Evolutionary conservation across 1,140 invertebrate genomes (phyloP), one percentile per base, ranked within the genome.

Genomic region (Pogonomyrmex californicus): DNA sequence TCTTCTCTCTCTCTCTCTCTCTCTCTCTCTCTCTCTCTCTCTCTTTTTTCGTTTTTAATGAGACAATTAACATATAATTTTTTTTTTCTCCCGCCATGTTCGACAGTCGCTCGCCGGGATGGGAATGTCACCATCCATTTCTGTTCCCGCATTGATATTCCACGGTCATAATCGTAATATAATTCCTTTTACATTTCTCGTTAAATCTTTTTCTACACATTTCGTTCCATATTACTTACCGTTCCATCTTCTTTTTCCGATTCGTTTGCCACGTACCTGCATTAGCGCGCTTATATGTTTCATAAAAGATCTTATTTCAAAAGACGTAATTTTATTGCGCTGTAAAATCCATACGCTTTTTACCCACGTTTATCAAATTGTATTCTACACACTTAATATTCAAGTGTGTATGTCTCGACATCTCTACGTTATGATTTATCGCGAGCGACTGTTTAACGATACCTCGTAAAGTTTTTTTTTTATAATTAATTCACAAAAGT

Each of bases 121-220:
- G 30, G 54, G 17, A 82, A 54, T 56, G 79, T 73, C 58, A 70
- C 44, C 68, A 73, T 82, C 33, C 79, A 60, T 75, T 49, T 75
- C 56, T 49, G 68, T 44, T 23, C n/a, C 7, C 44, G 44, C 41
- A 83, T 83, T 75, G 54, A 83, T 83, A 83, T 83, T 75, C 54
- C 68, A 75, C n/a, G 30, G 54, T 83, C 75, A 62, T 75, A 83
- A 83, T 83, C 41, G 54, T 83, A 75, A 83, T 83, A 83, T 83
- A 83, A 83, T 83, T 75, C 44, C 79, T 83, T 75, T 60, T 75
- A 83, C 75, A 85, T 87, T 86, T 88, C 90, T 92, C 86, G 89
- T 92, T 91, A 91, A 91, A 92, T 92, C 90, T 87, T 86, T 91
- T 89, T 92, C 0, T 23, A 23, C 23, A 87, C 86, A 88, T 81